Base-by-base conservation (phyloP, 2,888 invertebrate genomes). In the Cryptocephalus moraei region DNA sequence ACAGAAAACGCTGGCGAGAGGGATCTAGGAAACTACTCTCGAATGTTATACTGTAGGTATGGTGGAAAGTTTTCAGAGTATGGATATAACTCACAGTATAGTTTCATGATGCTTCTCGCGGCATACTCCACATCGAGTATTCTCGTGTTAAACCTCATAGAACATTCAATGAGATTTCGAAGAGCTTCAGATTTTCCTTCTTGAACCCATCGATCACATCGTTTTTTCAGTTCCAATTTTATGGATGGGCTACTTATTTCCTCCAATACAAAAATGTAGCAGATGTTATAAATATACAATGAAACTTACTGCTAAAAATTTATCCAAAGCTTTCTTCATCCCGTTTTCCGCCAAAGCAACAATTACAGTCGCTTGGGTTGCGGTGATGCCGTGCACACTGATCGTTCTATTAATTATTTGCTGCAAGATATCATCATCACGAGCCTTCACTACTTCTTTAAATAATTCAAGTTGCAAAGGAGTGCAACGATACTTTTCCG, bases 401-500 rank as follows among this genome's bases (percentile, higher is more conserved):
- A 65, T 56, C 8, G 70, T 62, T 1, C 61, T 61, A 33, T 65
- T 59, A 2, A 73, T 57, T 2, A 73, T 60, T 32, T 62, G 54
- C 31, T 65, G 62, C 38, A 76, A 53, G n/a, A 72, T 55, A 38
- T 65, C 56, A 49, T 70, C 67, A 8, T 72, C 68, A 47, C 70
- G 59, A 0, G 54, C 57, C 39, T 66, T 64, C 36, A 73, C 62
- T 36, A 75, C 50, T 44, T 65, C 58, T n/a, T 54, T 52, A 4
- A 83, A 59, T 1, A 86, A 52, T 64, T 83, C 83, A 53, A 81
- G 77, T 58, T 81, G 80, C 9, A 82, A 62, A 0, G 85, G 85
- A 0, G 82, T 80, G 54, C 76, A 78, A 44, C 73, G 75, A 60
- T 80, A 77, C 39, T 73, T 71, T 1, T 68, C 61, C 0, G 76